Conservation (phyloP, 2,797 vertebrate genomes). For the Schizopygopsis pylzovi region DNA sequence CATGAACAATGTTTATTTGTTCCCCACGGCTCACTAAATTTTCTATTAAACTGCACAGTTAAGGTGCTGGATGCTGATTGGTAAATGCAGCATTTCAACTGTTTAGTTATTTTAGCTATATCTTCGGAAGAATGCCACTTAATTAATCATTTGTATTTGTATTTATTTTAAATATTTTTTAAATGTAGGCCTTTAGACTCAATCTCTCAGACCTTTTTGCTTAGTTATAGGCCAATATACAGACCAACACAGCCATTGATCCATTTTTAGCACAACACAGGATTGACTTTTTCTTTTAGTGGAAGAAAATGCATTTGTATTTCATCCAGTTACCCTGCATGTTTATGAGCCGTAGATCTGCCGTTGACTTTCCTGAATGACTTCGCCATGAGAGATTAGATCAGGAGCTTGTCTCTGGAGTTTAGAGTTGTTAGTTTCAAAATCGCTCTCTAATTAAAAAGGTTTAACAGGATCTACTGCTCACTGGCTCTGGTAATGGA, state of each 20-base stretch:
- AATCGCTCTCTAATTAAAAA: conserved; percentile 59
- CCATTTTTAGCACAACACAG: neutral
- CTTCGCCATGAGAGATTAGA: conserved; percentile 35
- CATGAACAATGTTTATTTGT: conserved; percentile 24
- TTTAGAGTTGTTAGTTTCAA: conserved; percentile 56
- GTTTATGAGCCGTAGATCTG: neutral
- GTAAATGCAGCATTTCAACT: neutral
- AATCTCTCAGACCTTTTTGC: neutral
- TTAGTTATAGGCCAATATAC: conserved; percentile 62
- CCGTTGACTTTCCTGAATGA: conserved; percentile 21
- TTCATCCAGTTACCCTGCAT: neutral
- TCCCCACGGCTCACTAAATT: neutral
- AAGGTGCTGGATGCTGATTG: neutral
- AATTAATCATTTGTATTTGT: neutral
- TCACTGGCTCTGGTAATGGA: conserved; percentile 54
- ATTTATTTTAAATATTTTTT: neutral
- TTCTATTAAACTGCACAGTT: neutral
- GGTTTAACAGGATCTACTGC: conserved; percentile 43
- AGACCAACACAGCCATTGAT: conserved; percentile 5
- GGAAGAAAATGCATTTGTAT: neutral
- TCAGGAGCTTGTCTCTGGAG: conserved; percentile 48
- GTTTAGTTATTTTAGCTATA: neutral
- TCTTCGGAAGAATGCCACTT: neutral
- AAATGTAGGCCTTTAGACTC: neutral
- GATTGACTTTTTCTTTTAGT: conserved; percentile 11